Conservation (phyloP, 2,888 invertebrate genomes). For the Platyscelio sp. region DNA sequence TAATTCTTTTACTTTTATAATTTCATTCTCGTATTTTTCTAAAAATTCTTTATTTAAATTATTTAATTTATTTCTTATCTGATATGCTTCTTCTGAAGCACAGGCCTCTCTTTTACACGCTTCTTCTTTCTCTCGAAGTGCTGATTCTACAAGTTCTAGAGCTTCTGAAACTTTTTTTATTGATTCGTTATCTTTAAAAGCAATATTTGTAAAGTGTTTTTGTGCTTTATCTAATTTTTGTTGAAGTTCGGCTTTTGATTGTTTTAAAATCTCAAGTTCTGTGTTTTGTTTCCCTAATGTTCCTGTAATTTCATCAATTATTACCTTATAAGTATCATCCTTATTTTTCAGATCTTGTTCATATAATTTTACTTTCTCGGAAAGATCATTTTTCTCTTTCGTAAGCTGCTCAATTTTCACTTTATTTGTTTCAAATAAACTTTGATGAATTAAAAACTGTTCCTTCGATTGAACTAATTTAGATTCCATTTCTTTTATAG, state of each 20-base stretch:
- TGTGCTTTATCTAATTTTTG: slow-evolving; percentile 84
- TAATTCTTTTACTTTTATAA: slow-evolving; percentile 86
- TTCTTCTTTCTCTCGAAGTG: slow-evolving; percentile 87
- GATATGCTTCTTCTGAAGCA: slow-evolving; percentile 76
- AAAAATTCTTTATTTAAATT: slow-evolving; percentile 78
- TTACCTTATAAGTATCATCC: slow-evolving; percentile 73
- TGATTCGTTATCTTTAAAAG: slow-evolving; percentile 86
- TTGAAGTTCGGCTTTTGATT: slow-evolving; percentile 83
- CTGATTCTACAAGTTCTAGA: slow-evolving; percentile 86
- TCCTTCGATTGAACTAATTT: slow-evolving; percentile 86
- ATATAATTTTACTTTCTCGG: slow-evolving; percentile 71
- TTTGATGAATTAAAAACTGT: slow-evolving; percentile 83
- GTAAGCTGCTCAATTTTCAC: slow-evolving; percentile 85
- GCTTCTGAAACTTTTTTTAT: slow-evolving; percentile 87
- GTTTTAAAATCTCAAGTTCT: slow-evolving; percentile 77
- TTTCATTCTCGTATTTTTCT: slow-evolving; percentile 86
- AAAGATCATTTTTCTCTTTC: slow-evolving; percentile 86
- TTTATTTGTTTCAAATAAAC: slow-evolving; percentile 83
- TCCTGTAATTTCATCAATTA: slow-evolving; percentile 75
- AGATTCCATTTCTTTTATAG: slow-evolving; percentile 87
- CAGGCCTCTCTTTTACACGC: slow-evolving; percentile 86
- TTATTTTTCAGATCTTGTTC: slow-evolving; percentile 74
- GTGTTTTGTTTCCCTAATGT: slow-evolving; percentile 78
- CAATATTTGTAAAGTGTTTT: slow-evolving; percentile 83
- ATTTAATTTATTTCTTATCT: slow-evolving; percentile 76